A percentile compares a stretch with the other conserved stretches of the same genome.
These are phyloP conservation scores for Xenotilapia caudafasciata DNA, from an alignment of 2,113 vertebrate genomes.

Conservation along the genomic window DNA sequence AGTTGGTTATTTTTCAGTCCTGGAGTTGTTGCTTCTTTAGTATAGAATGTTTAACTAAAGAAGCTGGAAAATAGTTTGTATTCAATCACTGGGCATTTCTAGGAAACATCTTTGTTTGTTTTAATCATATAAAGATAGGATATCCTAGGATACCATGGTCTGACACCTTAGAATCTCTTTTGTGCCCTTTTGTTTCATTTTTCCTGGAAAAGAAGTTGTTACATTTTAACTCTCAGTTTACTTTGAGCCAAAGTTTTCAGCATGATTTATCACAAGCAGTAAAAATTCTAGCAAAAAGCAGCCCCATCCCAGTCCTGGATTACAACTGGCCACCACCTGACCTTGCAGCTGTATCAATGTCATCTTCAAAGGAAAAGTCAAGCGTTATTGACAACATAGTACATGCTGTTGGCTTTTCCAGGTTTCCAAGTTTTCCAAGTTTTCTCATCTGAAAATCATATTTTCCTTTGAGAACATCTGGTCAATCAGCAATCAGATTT, in stretches of 20 bases:
- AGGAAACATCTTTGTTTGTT: neutral
- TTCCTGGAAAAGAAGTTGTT: neutral
- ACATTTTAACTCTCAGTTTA: neutral
- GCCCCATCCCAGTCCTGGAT: neutral
- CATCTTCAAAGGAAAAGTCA: constrained; percentile 29
- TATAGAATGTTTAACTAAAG: neutral
- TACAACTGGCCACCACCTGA: constrained; percentile 18
- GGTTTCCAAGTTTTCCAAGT: constrained; percentile 29
- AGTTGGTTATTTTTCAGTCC: neutral
- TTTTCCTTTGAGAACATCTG: constrained; percentile 36
- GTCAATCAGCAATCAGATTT: constrained; percentile 39
- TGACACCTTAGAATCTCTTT: neutral
- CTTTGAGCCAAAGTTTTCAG: neutral
- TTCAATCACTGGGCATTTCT: neutral
- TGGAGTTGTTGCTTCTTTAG: neutral
- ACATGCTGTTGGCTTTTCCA: constrained; percentile 26
- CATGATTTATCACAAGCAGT: constrained; percentile 8
- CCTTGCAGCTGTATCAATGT: constrained; percentile 28
- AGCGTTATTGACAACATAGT: constrained; percentile 13
- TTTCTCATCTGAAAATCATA: constrained; percentile 61
- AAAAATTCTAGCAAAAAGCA: constrained; percentile 3
- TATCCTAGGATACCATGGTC: neutral
- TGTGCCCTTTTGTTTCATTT: neutral
- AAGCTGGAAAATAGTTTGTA: neutral
- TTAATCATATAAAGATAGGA: neutral